Percentiles rank a stretch among this genome's conserved stretches.
Evolutionary conservation across 1,140 invertebrate species (phyloP).

Genomic region (Ptiloglossa arizonensis): DNA sequence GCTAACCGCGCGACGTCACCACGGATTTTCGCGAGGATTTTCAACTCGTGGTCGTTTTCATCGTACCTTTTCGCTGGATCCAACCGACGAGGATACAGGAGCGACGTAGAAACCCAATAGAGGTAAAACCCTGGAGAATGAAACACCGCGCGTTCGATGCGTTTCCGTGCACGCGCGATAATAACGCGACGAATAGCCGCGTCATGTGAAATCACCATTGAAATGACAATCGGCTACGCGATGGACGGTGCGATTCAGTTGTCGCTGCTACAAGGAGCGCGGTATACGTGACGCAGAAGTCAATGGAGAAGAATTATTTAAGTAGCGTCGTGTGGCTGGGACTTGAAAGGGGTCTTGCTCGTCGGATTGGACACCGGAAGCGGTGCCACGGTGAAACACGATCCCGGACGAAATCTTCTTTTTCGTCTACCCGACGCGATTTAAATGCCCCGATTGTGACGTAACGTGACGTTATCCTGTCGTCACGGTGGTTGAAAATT

Average conservation of each 20-base stretch:
- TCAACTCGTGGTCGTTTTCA: background rate
- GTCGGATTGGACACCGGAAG: conserved; percentile 58
- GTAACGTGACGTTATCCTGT: background rate
- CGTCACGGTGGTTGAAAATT: too few relatives aligned
- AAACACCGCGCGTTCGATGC: conserved; percentile 14
- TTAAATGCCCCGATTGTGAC: background rate
- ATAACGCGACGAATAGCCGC: conserved; percentile 30
- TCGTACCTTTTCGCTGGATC: conserved; percentile 44
- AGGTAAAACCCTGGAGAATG: background rate
- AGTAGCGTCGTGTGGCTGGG: conserved; percentile 43
- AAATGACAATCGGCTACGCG: conserved; percentile 63
- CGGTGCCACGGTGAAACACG: conserved; percentile 19
- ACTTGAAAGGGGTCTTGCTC: conserved; percentile 52
- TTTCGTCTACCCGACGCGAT: too few relatives aligned
- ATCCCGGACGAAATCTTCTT: background rate
- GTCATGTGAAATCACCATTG: conserved; percentile 53
- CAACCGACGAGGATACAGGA: background rate
- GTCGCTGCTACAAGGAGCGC: conserved; percentile 43
- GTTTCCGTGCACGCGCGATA: conserved; percentile 22
- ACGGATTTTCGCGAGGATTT: too few relatives aligned
- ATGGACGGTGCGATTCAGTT: conserved; percentile 56
- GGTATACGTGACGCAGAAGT: conserved; percentile 47
- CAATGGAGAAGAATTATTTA: conserved; percentile 65
- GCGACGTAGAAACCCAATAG: background rate
- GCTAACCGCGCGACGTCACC: conserved; percentile 20